These are phyloP conservation scores for Phymastichus coffea DNA, from an alignment of 1,140 invertebrate genomes.

Conservation along the genomic window DNA sequence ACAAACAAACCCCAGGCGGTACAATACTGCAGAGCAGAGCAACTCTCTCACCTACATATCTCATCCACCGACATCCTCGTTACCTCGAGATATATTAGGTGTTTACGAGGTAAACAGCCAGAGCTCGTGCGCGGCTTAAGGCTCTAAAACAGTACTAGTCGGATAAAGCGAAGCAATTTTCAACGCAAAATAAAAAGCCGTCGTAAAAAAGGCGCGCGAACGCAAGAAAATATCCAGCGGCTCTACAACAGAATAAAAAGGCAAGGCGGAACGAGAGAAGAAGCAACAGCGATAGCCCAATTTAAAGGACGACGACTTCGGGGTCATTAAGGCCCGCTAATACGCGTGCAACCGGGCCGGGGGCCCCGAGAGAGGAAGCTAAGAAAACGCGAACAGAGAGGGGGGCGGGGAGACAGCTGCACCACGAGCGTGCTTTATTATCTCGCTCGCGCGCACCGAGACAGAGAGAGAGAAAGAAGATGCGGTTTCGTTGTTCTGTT, in stretches of 20 bases:
- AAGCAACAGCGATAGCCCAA: slow-evolving; percentile 7
- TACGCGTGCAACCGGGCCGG: slow-evolving; percentile 23
- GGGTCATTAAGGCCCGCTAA: slow-evolving; percentile 19
- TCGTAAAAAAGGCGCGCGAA: background rate
- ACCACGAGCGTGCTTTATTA: background rate
- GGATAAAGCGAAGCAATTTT: slow-evolving; percentile 26
- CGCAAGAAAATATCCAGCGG: background rate
- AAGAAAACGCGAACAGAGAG: slow-evolving; percentile 7
- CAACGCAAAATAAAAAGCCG: slow-evolving; percentile 20
- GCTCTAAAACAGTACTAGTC: slow-evolving; percentile 19
- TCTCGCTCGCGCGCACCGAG: background rate
- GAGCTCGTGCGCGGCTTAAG: background rate
- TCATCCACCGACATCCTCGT: slow-evolving; percentile 20
- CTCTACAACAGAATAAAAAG: no score
- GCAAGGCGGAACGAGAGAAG: no score
- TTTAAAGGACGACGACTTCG: slow-evolving; percentile 9
- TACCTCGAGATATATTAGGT: slow-evolving; percentile 28
- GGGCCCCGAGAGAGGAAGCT: slow-evolving; percentile 25
- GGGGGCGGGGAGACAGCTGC: slow-evolving; percentile 12
- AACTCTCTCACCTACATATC: background rate
- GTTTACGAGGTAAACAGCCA: slow-evolving; percentile 22
- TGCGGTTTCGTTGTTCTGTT: no score
- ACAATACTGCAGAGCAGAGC: background rate
- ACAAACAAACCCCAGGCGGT: background rate
- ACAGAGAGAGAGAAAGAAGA: no score